Base-by-base conservation (phyloP, 2,888 invertebrate genomes). In the Drosophila cognata region DNA sequence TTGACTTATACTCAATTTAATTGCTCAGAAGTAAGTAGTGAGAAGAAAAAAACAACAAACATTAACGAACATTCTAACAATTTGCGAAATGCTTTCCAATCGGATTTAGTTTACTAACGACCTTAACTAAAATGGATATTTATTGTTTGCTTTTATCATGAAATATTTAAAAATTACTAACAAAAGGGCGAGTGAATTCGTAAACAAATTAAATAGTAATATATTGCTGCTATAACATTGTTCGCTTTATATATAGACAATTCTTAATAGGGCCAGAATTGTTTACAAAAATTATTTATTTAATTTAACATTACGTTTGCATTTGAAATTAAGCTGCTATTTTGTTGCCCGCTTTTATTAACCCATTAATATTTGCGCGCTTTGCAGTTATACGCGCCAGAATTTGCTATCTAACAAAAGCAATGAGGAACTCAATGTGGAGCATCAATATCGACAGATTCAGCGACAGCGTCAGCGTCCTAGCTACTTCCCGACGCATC, bases 341-440 rank as follows among this genome's bases (percentile, higher is more conserved):
- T 60, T 56, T 43, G 38, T 69, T 79, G 72, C 58, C 59, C 48
- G 87, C 87, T 83, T 67, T 51, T 51, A 81, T 89, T 86, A 87
- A 89, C 89, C 75, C 77, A 89, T 77, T 89, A 86, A 89, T 79
- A 75, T 69, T 74, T 74, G 36, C 76, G 71, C 81, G 84, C 82
- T 50, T 90, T 90, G 65, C 94, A 97, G 97, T 92, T 97, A 98
- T 93, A 97, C 98, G 43, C 95, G 97, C 61, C 98, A 98, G 94
- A 98, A 98, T 93, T 95, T 97, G 69, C 94, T 98, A 53, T 97
- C 97, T 48, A 91, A 91, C 78, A 97, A 97, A 93, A 96, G 96
- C 88, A 96, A 96, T 90, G 96, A 96, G 82, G 95, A 95, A 88
- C 82, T 89, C 28, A 90, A 90, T 71, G 74, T 86, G 70, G 85